phyloP scores from a whole-genome alignment of 2,797 vertebrate species.

The Rhinophrynus dorsalis region DNA sequence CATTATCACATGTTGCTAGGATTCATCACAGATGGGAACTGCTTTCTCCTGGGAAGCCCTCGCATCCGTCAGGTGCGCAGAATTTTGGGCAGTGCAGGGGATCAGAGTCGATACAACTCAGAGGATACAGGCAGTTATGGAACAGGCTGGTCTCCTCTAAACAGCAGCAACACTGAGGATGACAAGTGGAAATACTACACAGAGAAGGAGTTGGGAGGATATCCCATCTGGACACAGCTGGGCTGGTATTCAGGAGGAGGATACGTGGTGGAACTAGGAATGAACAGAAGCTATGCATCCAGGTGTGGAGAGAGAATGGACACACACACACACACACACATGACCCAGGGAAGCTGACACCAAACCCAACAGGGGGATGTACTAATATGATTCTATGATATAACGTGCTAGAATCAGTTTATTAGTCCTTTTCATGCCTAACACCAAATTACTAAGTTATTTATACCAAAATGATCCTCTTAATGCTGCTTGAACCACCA shows the following conservation, averaged over 20 bases:
- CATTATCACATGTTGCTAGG: slow-evolving; percentile 49
- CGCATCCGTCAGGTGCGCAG: slow-evolving; percentile 55
- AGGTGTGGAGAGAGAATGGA: slow-evolving; percentile 43
- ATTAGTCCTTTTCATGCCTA: neutral
- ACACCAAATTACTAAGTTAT: neutral
- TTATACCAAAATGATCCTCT: neutral
- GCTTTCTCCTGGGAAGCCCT: slow-evolving; percentile 57
- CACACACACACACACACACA: neutral
- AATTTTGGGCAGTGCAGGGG: neutral
- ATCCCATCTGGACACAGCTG: slow-evolving; percentile 45
- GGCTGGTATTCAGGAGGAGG: slow-evolving; percentile 56
- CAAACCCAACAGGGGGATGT: too few species aligned
- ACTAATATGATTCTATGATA: too few species aligned
- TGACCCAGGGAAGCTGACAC: neutral
- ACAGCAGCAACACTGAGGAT: neutral
- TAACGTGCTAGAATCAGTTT: neutral
- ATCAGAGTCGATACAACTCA: neutral
- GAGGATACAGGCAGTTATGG: slow-evolving; percentile 46
- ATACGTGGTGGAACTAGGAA: slow-evolving; percentile 52
- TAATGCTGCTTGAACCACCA: too few species aligned
- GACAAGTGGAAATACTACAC: slow-evolving; percentile 53
- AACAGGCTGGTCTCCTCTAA: slow-evolving; percentile 34
- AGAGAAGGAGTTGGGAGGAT: slow-evolving; percentile 20
- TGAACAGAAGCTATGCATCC: slow-evolving; percentile 46
- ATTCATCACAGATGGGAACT: slow-evolving; percentile 56